phyloP scores from a whole-genome alignment of 2,113 vertebrate genomes.

The Cathartes aura region DNA sequence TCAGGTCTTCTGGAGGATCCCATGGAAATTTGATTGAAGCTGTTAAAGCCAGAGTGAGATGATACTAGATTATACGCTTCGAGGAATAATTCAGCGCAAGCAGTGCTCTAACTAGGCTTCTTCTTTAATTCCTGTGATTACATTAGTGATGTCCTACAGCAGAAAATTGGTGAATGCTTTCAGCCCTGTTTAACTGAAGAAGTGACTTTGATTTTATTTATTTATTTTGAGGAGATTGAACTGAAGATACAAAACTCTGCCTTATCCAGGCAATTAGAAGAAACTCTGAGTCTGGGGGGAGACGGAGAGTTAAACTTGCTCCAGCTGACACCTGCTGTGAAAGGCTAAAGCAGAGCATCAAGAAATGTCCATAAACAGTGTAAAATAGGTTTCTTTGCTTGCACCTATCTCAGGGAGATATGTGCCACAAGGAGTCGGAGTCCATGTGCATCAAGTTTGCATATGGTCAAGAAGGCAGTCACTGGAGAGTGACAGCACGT shows the following conservation, averaged over 20 bases:
- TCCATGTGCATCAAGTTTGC: not conserved
- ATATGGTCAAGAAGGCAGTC: not conserved
- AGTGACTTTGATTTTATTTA: not conserved
- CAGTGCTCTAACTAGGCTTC: not conserved
- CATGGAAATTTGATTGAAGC: not conserved
- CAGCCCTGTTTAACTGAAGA: not conserved
- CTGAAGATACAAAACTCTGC: not conserved
- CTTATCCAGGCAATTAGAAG: not conserved
- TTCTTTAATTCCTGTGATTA: slow-evolving; percentile 25
- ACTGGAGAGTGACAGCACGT: not conserved
- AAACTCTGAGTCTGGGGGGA: not conserved
- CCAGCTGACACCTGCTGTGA: not conserved
- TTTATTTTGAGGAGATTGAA: not conserved
- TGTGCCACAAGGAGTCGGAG: accelerated
- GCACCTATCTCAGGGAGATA: not conserved
- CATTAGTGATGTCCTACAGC: not conserved
- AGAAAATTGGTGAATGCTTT: not conserved
- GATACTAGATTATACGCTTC: not conserved
- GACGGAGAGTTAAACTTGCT: not conserved
- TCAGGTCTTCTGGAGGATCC: not conserved
- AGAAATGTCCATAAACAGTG: not conserved
- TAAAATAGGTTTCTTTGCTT: not conserved
- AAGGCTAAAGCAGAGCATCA: not conserved
- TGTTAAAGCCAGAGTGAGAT: not conserved
- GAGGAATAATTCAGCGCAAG: not conserved